Base-by-base conservation (phyloP, 1,140 invertebrate genomes). In the Nephotettix cincticeps region DNA sequence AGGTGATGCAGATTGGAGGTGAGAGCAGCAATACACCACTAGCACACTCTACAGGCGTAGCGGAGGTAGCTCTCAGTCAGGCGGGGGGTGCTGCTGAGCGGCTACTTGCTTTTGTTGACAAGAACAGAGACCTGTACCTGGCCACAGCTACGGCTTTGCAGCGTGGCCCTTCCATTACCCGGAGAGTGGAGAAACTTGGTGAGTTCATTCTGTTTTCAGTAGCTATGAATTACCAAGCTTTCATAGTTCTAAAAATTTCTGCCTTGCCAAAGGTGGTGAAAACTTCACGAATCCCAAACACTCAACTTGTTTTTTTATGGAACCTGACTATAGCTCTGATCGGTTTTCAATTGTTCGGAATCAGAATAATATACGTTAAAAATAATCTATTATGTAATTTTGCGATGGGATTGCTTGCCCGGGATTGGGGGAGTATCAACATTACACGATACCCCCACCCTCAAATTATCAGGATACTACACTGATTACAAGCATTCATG, bases 1-100 rank as follows among this genome's bases (percentile, higher is more conserved):
- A 96, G 75, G 85, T 97, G n/a, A 90, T 95, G 78, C 95, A 98
- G 79, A 82, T 95, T 13, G 77, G 87, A 73, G 86, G 87, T 80
- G 88, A 88, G 76, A 82, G 88, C 76, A 92, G 94, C 79, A 86
- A 86, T 21, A 87, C 87, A 75, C 84, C 79, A 83, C 84, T 83
- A 71, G 78, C 68, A 80, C 85, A 75, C 88, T 88, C 76, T 23
- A 83, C 86, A 75, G 87, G 89, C 13, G 85, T 95, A 1, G 84
- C 87, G 21, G 87, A 90, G 76, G 81, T 97, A 40, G 88, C 89
- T 3, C 79, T 97, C 28, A 93, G 94, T 80, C 91, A 95, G 81
- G 88, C 89, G 75, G 93, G 93, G 2, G 81, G 85, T 1, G 67
- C 88, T 0, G 84, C 80, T 74, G 90, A 93, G 75, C 82, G 93